Conservation (phyloP, 2,888 invertebrate genomes). For the Ariolimax columbianus region DNA sequence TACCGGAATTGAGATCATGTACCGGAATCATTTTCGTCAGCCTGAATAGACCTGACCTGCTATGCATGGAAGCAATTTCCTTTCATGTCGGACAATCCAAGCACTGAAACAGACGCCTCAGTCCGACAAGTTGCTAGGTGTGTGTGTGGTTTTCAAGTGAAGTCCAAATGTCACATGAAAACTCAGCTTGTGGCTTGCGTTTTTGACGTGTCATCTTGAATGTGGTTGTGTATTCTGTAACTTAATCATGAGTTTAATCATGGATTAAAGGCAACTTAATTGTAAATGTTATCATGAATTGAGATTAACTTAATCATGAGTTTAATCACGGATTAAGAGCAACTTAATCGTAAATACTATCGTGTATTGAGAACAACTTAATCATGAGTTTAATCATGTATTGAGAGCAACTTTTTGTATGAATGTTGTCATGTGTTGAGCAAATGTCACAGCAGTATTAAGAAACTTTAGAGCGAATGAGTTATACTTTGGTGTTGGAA, state of each 20-base stretch:
- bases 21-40: not conserved
- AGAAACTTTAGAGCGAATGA: too few species aligned
- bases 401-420: too few species aligned
- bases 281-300: not conserved
- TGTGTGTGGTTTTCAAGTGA: too few species aligned
- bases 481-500: too few species aligned
- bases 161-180: not conserved
- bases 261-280: not conserved
- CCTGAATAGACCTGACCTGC: not conserved
- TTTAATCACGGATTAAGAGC: not conserved
- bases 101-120: not conserved
- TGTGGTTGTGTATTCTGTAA: not conserved
- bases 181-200: not conserved
- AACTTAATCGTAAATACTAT: too few species aligned
- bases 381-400: not conserved
- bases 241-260: not conserved
- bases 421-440: not conserved
- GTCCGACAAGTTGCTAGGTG: not conserved
- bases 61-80: slow-evolving; percentile 11
- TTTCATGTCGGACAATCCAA: not conserved
- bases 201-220: not conserved
- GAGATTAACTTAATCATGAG: not conserved
- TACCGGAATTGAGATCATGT: not conserved
- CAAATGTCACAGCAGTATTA: slow-evolving; percentile 23
- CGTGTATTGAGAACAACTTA: not conserved